A percentile compares a stretch with the other conserved stretches of the same genome.
phyloP scores from a whole-genome alignment of 2,113 vertebrate genomes.

The Oreochromis aureus region DNA sequence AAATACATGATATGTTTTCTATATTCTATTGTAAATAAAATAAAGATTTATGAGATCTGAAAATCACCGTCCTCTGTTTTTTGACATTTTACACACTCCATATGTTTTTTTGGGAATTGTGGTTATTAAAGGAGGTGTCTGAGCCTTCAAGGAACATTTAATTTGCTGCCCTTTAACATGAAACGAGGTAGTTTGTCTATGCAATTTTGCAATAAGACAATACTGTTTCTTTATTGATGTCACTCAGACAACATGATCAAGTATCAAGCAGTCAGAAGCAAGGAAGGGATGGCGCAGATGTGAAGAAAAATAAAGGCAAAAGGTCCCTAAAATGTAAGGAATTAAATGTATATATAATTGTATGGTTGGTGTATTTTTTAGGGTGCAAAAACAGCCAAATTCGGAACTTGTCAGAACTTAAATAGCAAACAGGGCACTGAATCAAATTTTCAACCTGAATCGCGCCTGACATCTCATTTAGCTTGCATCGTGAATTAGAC shows the following conservation, averaged over 20 bases:
- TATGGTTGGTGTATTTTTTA: neutral
- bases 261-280: neutral
- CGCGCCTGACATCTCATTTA: neutral
- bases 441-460: neutral
- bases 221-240: fast-evolving
- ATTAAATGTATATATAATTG: neutral
- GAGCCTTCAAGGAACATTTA: neutral
- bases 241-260: neutral
- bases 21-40: neutral
- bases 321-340: fast-evolving
- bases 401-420: neutral
- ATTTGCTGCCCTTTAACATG: neutral
- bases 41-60: neutral
- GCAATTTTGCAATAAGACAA: neutral
- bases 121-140: neutral
- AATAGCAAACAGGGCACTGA: neutral
- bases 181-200: neutral
- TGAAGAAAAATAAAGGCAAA: neutral
- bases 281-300: neutral
- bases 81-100: neutral
- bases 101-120: neutral
- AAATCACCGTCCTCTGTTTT: neutral
- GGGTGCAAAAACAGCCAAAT: neutral
- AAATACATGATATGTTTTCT: neutral
- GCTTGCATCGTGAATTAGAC: neutral